Base-by-base conservation (phyloP, 2,888 invertebrate species). In the Oscheius sp. region DNA sequence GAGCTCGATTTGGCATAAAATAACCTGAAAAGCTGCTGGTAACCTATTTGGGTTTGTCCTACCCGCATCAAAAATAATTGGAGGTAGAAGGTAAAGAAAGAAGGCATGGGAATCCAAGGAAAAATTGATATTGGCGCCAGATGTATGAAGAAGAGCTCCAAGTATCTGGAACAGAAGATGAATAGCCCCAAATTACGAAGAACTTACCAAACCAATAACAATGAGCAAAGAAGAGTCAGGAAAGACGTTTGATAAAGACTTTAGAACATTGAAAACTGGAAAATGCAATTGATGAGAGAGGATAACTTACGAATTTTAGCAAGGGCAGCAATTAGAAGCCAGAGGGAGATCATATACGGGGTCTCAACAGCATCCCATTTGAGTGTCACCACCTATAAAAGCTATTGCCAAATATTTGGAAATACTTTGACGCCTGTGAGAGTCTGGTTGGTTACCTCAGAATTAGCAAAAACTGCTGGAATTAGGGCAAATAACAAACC, bases 191-290 rank as follows among this genome's bases (percentile, higher is more conserved):
- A 7, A 21, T 12, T 2, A 35, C 5, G 35, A 35, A 9, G 35
- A 59, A 25, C 12, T 35, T 66, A 72, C 72, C 55, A 98, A 94
- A 56, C 99, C 98, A 70, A 98, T 94, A 76, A 95, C 93, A 88
- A 99, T 96, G 82, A 99, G 92, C 82, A 98, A 92, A 89, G 97
- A 97, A 64, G 96, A 96, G 91, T 99, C 98, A 3, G 99, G 99
- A 89, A 98, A 95, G 89, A 76, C 76, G 29, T 84, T 82, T 1
- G 80, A 75, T 0, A 81, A 52, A 9, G 76, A 76, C 52, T 77
- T 79, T 43, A 76, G 53, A 1, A 79, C 35, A 35, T 82, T 75
- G 76, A 84, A 84, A 25, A 79, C 81, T 81, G 35, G 9, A 35
- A 35, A 35, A 6, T 1, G 23, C 9, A 13, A n/a, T 13, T 1